Evolutionary conservation across 2,888 invertebrate species (phyloP).

Genomic region (Caradrina kadenii): DNA sequence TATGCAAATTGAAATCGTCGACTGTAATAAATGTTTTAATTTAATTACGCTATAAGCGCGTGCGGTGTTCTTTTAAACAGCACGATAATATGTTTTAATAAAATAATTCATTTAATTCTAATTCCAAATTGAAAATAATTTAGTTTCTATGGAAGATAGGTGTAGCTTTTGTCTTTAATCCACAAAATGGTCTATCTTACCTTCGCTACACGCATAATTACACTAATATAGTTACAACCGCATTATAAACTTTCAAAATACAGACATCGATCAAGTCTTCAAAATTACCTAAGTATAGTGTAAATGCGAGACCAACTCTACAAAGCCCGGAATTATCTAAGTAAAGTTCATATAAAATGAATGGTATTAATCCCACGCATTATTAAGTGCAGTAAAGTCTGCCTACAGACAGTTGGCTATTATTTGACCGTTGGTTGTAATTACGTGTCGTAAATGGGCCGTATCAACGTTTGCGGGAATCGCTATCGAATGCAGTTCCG

Average conservation of each 20-base stretch:
- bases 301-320: slow-evolving; percentile 34
- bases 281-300: slow-evolving; percentile 9
- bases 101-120: slow-evolving; percentile 1
- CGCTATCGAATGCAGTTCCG: slow-evolving; percentile 67
- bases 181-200: background rate
- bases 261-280: slow-evolving; percentile 20
- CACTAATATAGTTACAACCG: background rate
- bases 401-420: slow-evolving; percentile 64
- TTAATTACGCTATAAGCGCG: slow-evolving; percentile 36
- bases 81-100: background rate
- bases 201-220: background rate
- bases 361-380: slow-evolving; percentile 65
- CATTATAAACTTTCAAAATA: slow-evolving; percentile 20
- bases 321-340: slow-evolving; percentile 40
- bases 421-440: slow-evolving; percentile 74
- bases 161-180: background rate
- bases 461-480: slow-evolving; percentile 71
- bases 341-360: slow-evolving; percentile 60
- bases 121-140: background rate
- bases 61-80: slow-evolving; percentile 10
- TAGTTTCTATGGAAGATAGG: background rate
- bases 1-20: slow-evolving; percentile 45
- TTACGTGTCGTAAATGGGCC: slow-evolving; percentile 80
- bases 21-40: slow-evolving; percentile 27
- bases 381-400: slow-evolving; percentile 64